Evolutionary conservation across 2,797 vertebrate species (phyloP), one percentile per base, ranked within the genome.

Genomic region (Falco berigora): DNA sequence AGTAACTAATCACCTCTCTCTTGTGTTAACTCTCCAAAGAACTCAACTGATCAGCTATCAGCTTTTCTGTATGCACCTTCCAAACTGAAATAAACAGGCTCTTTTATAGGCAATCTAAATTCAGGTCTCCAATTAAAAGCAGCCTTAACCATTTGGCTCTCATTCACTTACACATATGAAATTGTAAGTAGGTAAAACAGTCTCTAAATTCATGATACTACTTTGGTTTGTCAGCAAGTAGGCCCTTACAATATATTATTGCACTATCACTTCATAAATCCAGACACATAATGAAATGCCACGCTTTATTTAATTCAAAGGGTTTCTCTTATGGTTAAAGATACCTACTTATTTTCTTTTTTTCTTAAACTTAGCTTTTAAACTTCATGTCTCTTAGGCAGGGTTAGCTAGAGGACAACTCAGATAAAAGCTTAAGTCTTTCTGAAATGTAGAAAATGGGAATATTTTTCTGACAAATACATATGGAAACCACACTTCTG

Each of bases 231-330:
- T 74, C 84, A 95, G 47, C 28, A 94, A 81, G 10, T 14, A 69
- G 42, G n/a, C 13, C 24, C 30, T 50, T 28, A 42, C 2, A 23
- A 69, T 42, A 49, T 40, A 25, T 62, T 85, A 69, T 2, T 69
- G 59, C 30, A 68, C 34, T 53, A 72, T 42, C 42, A 66, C 81
- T 22, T 82, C 89, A 87, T 92, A 96, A 94, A 93, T 92, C 53
- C 64, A 73, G 59, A 40, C 19, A 79, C 34, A 23, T 10, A 56
- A 72, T 0, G 17, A 86, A 82, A 93, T 55, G 21, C 16, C 69
- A 92, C 0, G 0, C 32, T 86, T 76, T 46, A 58, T 25, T 75
- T 63, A 75, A 47, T 53, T 71, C 22, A 20, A 27, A 77, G 8
- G 3, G 34, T 32, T 92, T 67, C 68, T 84, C 13, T 47, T 46